Evolutionary conservation across 2,888 invertebrate genomes (phyloP), one percentile per base, ranked within the genome.

Genomic region (Epirrhoe alternata): DNA sequence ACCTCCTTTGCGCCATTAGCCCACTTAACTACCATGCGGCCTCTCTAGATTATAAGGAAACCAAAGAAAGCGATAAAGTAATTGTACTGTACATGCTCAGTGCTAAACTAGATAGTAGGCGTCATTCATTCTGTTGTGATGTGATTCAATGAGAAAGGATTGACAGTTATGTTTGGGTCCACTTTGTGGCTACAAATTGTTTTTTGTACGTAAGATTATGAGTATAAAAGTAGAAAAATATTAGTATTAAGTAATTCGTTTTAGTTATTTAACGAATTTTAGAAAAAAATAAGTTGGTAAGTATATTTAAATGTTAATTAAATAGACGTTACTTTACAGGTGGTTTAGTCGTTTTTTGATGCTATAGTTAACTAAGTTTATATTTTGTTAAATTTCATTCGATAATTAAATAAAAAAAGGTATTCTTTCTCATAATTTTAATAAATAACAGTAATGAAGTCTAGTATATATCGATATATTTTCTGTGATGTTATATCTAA

Each of bases 21-120:
- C 93, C 93, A 93, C 80, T 88, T 93, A 92, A 93, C 93, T 92
- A 93, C 89, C 93, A 93, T 93, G 92, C 93, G 87, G 91, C 93
- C 86, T 74, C 80, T 89, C 93, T 93, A 92, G 73, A 87, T 78
- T 80, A 84, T 78, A 83, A 84, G 79, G 80, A 82, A 88, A 88
- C 81, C 86, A 91, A 88, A 82, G 80, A 90, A 90, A 87, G 85
- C 86, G 78, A 83, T 85, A 86, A 85, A 83, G 83, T 85, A 70
- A 83, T 84, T 86, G 81, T 80, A 86, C 89, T 86, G 81, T 80
- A 86, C 89, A 91, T 92, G 90, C 90, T 86, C 71, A 74, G 73
- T 74, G 75, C 72, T 69, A 64, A 56, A 66, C 60, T 59, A 58
- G 50, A 52, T n/a, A 52, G 33, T 33, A 64, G 57, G 58, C 57